phyloP scores from a whole-genome alignment of 1,140 invertebrate species.

The Bacillus rossius region DNA sequence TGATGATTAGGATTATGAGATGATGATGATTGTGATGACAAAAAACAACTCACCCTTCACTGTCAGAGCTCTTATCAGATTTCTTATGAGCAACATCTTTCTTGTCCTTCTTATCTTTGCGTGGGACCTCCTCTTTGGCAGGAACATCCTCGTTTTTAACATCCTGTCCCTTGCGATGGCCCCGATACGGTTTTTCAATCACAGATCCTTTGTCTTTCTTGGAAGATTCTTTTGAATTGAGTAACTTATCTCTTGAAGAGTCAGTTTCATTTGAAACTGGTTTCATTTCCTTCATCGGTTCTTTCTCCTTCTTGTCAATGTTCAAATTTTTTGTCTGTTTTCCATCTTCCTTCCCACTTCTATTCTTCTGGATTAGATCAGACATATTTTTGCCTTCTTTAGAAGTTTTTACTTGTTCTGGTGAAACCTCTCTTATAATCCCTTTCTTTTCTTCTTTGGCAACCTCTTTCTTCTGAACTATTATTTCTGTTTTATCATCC shows the following conservation, averaged over 20 bases:
- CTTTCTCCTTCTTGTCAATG: slow-evolving; percentile 34
- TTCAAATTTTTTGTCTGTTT: slow-evolving; percentile 34
- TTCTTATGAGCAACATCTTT: too few relatives aligned
- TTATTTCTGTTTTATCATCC: slow-evolving; percentile 22
- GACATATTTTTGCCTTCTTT: background rate
- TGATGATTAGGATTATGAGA: too few relatives aligned
- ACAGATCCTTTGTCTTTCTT: too few relatives aligned
- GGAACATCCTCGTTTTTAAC: slow-evolving; percentile 3
- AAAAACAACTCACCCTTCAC: too few relatives aligned
- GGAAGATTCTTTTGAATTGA: too few relatives aligned
- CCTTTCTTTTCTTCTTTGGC: slow-evolving; percentile 1
- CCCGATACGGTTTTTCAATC: too few relatives aligned
- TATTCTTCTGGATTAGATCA: too few relatives aligned
- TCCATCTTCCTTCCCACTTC: slow-evolving; percentile 14
- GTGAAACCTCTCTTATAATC: background rate
- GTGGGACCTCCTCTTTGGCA: slow-evolving; percentile 20
- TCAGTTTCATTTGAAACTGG: slow-evolving; percentile 15
- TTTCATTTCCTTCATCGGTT: slow-evolving; percentile 19
- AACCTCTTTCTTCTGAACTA: too few relatives aligned
- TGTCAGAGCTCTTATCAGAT: too few relatives aligned
- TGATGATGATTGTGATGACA: too few relatives aligned
- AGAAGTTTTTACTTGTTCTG: background rate
- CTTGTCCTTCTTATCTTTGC: slow-evolving; percentile 4
- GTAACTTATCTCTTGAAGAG: too few relatives aligned
- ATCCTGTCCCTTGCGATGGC: slow-evolving; percentile 5